phyloP scores from a whole-genome alignment of 2,113 vertebrate species.

The Illadopsis cleaveri region DNA sequence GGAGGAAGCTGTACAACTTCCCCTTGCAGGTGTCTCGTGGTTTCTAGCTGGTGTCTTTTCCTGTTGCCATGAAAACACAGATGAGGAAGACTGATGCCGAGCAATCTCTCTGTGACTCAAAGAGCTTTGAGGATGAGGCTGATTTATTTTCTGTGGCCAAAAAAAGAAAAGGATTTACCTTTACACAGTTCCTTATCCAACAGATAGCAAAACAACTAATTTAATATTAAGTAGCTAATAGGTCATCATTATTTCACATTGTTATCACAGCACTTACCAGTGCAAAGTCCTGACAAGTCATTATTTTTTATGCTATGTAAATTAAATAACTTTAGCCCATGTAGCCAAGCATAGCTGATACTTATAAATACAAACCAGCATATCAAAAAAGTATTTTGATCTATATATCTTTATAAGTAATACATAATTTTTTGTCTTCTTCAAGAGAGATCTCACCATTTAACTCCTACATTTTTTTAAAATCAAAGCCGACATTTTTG shows the following conservation, averaged over 20 bases:
- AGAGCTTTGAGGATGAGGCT: slow-evolving; percentile 59
- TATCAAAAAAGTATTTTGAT: neutral
- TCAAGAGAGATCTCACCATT: neutral
- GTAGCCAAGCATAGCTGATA: neutral
- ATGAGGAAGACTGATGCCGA: slow-evolving; percentile 85
- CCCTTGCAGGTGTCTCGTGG: slow-evolving; percentile 79
- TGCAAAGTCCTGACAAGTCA: neutral
- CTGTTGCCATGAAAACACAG: slow-evolving; percentile 91
- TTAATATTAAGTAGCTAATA: neutral
- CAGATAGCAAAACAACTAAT: neutral
- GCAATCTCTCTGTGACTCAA: slow-evolving; percentile 87
- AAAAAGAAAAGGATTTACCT: neutral
- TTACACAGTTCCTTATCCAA: neutral
- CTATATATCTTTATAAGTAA: neutral
- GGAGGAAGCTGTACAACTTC: slow-evolving; percentile 61
- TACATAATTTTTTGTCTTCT: neutral
- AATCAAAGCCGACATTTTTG: neutral
- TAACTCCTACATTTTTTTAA: neutral
- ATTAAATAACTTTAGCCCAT: neutral
- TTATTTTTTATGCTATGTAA: neutral
- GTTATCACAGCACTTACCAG: neutral
- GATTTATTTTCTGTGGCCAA: slow-evolving; percentile 74
- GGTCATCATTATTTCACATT: neutral
- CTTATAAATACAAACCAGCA: neutral
- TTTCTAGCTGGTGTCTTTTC: slow-evolving; percentile 73